Evolutionary conservation across 1,140 invertebrate species (phyloP), one percentile per base, ranked within the genome.

Genomic region (Drosophila paulistorum): DNA sequence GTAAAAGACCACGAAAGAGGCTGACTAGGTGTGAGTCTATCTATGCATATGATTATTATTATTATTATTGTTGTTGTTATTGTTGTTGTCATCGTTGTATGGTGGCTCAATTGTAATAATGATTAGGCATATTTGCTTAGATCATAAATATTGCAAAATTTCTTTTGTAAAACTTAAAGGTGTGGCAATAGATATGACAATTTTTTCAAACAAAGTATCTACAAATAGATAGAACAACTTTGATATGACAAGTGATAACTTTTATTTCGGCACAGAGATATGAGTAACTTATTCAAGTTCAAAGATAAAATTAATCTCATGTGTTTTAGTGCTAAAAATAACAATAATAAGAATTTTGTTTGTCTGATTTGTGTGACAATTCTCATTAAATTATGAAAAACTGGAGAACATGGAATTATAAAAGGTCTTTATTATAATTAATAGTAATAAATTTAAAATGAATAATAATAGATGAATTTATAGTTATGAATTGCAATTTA

Each of bases 121-220:
- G 39, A 75, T 39, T 75, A 68, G 68, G 61, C 61, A 72, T 48
- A 76, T 33, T 73, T 75, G 26, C 45, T 71, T 72, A 35, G 33
- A 37, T 74, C 68, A 65, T 82, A 75, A 82, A 82, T 57, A 57
- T 75, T 83, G 64, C 73, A 62, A 76, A 61, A 71, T 30, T 42
- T 41, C 30, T 30, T 67, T 57, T 55, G 35, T 37, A 37, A 68
- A 20, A 58, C 35, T 30, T 3, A 23, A n/a, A 51, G 45, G 45
- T 51, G 45, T 51, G 45, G 45, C 45, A 51, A 51, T 51, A 20
- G 17, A 48, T 20, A 51, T 11, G 45, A 23, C 45, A 11, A 30
- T 6, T 30, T 30, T 30, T 30, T 9, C 3, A 11, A 51, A 5
- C 10, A 0, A 17, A 17, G 17, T 51, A 23, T 20, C 17, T 51